Evolutionary conservation across 2,797 vertebrate genomes (phyloP), one percentile per base, ranked within the genome.

Genomic region (Perodicticus potto): DNA sequence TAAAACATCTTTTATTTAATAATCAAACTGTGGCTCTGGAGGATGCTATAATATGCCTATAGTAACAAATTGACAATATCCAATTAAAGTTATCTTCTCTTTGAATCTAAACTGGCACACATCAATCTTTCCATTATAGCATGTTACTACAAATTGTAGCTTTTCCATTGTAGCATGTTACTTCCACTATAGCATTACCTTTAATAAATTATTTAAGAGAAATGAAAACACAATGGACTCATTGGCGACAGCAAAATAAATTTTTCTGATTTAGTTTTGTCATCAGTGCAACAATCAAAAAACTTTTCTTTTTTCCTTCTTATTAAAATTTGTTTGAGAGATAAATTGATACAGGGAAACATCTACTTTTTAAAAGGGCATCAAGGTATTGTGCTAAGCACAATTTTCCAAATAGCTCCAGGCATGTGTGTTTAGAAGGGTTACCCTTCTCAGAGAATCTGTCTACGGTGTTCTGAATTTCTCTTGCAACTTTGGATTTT

Each of bases 231-330:
- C n/a, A 57, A 25, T 37, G 92, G 34, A 10, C 7, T 85, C 22
- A 88, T 3, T 63, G 81, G 25, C 32, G 67, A 27, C 6, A 76
- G 43, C 53, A 76, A 93, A 76, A 91, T 11, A 81, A 78, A 80
- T 63, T 86, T 40, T 69, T 91, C 45, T 80, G 86, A 94, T 77
- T 91, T 85, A 73, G 78, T 12, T 96, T 90, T 84, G 27, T 95
- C 61, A 78, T 81, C 25, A 89, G 19, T 72, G 70, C 72, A 76
- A 89, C 8, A 93, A 67, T 85, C 37, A 73, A 63, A 83, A 37
- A n/a, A 55, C 0, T 2, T 89, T 43, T 29, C 7, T 59, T 63
- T 59, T n/a, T 55, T 93, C 80, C 29, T 80, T 81, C 49, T 63
- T 81, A 70, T 69, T 89, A 91, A 82, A 84, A 55, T 81, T 80